Conservation (phyloP, 2,888 invertebrate genomes). For the Geophilus truncorum region DNA sequence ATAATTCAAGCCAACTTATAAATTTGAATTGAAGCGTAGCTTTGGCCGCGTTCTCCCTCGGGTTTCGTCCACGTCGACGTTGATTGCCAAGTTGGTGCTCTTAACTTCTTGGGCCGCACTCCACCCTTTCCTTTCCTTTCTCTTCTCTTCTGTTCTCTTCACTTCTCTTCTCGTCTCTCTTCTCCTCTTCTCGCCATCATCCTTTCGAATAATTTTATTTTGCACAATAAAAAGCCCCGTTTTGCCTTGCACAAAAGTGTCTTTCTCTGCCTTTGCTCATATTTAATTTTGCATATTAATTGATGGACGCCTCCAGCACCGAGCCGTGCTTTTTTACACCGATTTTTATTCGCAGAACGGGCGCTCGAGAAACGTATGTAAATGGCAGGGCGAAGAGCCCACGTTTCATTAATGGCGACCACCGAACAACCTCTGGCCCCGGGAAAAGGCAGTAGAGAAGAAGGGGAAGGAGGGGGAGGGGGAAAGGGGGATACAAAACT, state of each 20-base stretch:
- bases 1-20: constrained; percentile 33
- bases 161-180: too few relatives aligned
- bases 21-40: constrained; percentile 35
- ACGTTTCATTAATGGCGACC: constrained; percentile 27
- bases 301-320: constrained; percentile 24
- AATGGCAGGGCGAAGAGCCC: constrained; percentile 27
- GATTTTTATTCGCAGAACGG: neutral
- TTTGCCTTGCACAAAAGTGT: constrained; percentile 3
- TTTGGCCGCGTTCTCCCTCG: constrained; percentile 15
- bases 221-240: constrained; percentile 14
- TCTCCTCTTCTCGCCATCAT: neutral
- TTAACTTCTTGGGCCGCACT: neutral
- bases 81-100: constrained; percentile 21
- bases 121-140: neutral
- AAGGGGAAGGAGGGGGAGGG: neutral
- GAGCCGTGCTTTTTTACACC: constrained; percentile 27
- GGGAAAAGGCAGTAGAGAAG: constrained; percentile 2
- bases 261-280: constrained; percentile 22
- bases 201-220: constrained; percentile 25
- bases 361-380: constrained; percentile 2
- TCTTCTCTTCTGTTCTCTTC: too few relatives aligned
- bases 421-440: constrained; percentile 27
- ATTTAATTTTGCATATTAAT: constrained; percentile 27
- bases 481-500: neutral
- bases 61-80: constrained; percentile 23